Evolutionary conservation across 2,797 vertebrate species (phyloP), one percentile per base, ranked within the genome.

Genomic region (Huso huso): DNA sequence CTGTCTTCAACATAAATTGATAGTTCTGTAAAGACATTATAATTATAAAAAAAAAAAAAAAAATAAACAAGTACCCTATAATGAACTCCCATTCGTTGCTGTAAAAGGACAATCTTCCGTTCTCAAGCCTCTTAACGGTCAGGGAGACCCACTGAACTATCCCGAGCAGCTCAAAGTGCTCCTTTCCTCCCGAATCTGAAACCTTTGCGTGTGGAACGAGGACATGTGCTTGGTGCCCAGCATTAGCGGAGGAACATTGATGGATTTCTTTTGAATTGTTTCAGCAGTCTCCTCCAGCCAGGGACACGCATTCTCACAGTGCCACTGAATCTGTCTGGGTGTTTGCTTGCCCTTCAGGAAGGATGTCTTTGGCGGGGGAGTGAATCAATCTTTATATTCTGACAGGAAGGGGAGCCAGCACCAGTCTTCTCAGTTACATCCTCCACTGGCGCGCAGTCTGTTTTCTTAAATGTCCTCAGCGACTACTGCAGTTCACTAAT

Each of bases 261-360:
- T 85, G 79, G 81, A 86, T 87, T 82, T 78, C 83, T 83, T 85
- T 88, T 86, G 84, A 81, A 88, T 85, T 84, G 77, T 72, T 71
- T 76, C 79, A 84, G 87, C 86, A 13, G 55, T 58, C 12, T 7
- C 55, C 55, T 58, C 15, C 15, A 58, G 55, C 12, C n/a, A 13
- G 12, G 10, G 11, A 10, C n/a, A 49, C 10, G 18, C 37, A 12
- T 55, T 61, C 66, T 59, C 9, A 15, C 10, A 61, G 66, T 49
- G 58, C 15, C 63, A 8, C 50, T 49, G 68, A 64, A 73, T 68
- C 61, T 62, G 49, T 67, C 66, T 55, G 62, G 64, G 70, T 63
- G 70, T 64, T 61, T 23, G 55, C 51, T 49, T 58, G 15, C 63
- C 37, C 10, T n/a, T 48, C 6, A 23, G 62, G 49, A 72, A 51